Percentiles rank a stretch among this genome's conserved stretches.
Evolutionary conservation across 2,888 invertebrate genomes (phyloP).

Genomic region (Mechanitis messenoides): DNA sequence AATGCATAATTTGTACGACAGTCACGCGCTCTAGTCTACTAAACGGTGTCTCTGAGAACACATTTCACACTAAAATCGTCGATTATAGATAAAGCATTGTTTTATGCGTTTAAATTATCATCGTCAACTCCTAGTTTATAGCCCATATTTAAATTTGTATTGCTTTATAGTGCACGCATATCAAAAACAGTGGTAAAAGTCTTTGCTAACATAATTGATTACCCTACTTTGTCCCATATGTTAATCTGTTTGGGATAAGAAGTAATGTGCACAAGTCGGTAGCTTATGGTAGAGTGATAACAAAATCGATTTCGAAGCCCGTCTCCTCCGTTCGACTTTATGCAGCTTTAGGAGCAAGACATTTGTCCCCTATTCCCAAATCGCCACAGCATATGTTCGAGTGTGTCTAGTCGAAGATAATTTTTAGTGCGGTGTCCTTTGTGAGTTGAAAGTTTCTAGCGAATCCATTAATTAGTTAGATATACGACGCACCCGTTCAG

Average conservation of each 20-base stretch:
- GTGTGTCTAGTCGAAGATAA: conserved; percentile 26
- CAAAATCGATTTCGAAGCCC: background rate
- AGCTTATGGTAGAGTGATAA: conserved; percentile 4
- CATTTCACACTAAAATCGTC: conserved; percentile 73
- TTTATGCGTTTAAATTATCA: conserved; percentile 72
- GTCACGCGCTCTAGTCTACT: conserved; percentile 74
- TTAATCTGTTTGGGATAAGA: conserved; percentile 6
- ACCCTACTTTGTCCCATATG: conserved; percentile 3
- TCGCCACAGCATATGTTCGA: conserved; percentile 15
- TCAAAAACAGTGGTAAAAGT: conserved; percentile 7
- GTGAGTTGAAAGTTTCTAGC: conserved; percentile 65
- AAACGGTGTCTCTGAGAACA: conserved; percentile 74
- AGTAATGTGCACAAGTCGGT: background rate
- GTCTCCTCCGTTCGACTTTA: background rate
- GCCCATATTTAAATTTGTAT: conserved; percentile 60
- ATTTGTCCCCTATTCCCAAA: conserved; percentile 3
- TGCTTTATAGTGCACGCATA: conserved; percentile 53
- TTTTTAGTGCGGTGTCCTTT: conserved; percentile 62
- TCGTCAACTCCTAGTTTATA: conserved; percentile 69
- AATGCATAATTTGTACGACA: conserved; percentile 74
- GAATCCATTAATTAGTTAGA: conserved; percentile 74
- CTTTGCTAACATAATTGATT: conserved; percentile 6
- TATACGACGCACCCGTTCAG: conserved; percentile 66
- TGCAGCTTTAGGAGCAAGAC: conserved; percentile 1
- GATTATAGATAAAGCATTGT: conserved; percentile 72